Evolutionary conservation across 2,797 vertebrate species (phyloP).

Genomic region (Dipus sagitta): DNA sequence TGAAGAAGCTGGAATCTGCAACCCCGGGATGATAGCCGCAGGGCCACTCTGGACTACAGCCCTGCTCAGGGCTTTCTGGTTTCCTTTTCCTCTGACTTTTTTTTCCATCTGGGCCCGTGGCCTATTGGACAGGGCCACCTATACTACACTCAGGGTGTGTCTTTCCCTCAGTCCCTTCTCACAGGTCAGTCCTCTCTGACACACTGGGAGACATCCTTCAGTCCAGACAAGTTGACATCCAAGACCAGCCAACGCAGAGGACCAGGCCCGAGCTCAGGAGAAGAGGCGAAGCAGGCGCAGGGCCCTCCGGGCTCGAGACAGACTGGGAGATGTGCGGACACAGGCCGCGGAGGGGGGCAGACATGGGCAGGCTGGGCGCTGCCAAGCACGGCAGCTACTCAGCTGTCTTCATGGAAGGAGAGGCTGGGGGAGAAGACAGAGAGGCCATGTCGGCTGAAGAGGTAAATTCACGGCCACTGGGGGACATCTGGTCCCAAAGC

Average conservation of each 20-base stretch:
- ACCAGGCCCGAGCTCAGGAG: background rate
- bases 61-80: no score
- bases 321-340: background rate
- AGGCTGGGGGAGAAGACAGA: background rate
- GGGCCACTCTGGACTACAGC: no score
- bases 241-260: background rate
- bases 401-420: background rate
- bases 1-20: background rate
- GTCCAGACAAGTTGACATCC: background rate
- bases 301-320: no score
- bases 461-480: background rate
- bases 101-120: slow-evolving; percentile 19
- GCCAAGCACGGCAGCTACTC: no score
- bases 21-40: background rate
- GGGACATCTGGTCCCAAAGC: background rate
- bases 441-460: fast-evolving
- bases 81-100: slow-evolving; percentile 24
- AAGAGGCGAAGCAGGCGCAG: fast-evolving
- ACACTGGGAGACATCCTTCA: background rate
- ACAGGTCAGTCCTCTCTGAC: background rate
- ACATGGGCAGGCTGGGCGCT: no score
- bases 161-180: background rate
- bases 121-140: background rate
- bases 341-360: no score
- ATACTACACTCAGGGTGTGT: background rate